A percentile compares a stretch with the other conserved stretches of the same genome.
phyloP scores from a whole-genome alignment of 2,113 vertebrate genomes.

The Trematomus loennbergii region DNA sequence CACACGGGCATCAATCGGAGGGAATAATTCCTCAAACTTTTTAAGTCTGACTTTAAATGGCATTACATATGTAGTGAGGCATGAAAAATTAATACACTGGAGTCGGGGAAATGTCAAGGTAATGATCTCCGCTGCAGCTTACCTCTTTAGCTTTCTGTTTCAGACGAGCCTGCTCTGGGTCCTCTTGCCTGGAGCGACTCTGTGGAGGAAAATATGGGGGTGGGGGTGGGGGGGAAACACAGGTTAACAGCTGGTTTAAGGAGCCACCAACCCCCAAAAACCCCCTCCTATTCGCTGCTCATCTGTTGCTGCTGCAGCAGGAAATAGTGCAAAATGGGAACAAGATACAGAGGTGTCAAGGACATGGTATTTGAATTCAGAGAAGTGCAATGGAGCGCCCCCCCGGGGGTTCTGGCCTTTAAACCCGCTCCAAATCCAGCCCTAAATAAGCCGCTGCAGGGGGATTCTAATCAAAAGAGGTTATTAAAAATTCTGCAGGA shows the following conservation, averaged over 20 bases:
- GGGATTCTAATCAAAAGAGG: conserved; percentile 85
- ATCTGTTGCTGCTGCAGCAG: conserved; percentile 86
- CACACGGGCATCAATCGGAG: conserved; percentile 90
- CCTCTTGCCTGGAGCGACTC: conserved; percentile 95
- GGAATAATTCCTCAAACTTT: conserved; percentile 95
- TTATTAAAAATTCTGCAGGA: conserved; percentile 83
- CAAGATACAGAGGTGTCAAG: conserved; percentile 89
- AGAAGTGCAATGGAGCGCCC: conserved; percentile 83
- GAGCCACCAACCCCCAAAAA: conserved; percentile 47
- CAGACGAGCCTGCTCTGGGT: conserved; percentile 93
- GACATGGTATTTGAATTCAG: conserved; percentile 85
- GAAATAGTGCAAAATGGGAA: conserved; percentile 88
- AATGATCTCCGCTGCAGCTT: conserved; percentile 92
- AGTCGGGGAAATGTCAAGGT: conserved; percentile 96
- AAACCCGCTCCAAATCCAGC: conserved; percentile 86
- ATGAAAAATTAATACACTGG: conserved; percentile 95
- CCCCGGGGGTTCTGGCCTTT: conserved; percentile 83
- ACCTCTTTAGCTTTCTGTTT: conserved; percentile 98
- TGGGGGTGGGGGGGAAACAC: conserved; percentile 58
- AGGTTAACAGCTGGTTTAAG: conserved; percentile 96
- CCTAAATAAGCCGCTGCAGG: conserved; percentile 85
- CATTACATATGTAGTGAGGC: conserved; percentile 94
- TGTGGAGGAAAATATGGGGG: conserved; percentile 75
- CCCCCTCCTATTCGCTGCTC: conserved; percentile 63
- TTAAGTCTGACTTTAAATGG: conserved; percentile 96